These are phyloP conservation scores for Nibea albiflora DNA, from an alignment of 2,113 vertebrate genomes.

Conservation along the genomic window DNA sequence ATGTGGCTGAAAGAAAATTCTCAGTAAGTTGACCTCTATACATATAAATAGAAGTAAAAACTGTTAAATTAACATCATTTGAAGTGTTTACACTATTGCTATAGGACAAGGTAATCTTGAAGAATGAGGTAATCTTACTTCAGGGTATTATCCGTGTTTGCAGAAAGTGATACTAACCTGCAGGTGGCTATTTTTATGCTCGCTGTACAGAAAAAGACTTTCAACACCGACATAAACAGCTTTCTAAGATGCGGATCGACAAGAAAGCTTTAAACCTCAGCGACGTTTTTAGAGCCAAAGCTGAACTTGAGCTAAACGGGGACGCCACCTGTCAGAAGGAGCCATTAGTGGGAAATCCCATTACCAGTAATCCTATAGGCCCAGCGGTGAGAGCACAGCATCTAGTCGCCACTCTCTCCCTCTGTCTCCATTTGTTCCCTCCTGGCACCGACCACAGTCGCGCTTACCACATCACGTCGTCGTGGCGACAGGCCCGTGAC, in stretches of 20 bases:
- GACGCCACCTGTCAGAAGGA: conserved; percentile 74
- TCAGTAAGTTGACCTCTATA: not conserved
- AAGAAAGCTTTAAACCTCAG: conserved; percentile 42
- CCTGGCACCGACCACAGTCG: conserved; percentile 33
- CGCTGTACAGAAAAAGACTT: not conserved
- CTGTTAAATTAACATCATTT: not conserved
- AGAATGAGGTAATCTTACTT: not conserved
- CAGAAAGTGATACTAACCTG: not conserved
- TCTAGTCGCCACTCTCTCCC: conserved; percentile 32
- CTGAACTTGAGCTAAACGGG: conserved; percentile 72
- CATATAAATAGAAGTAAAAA: too few species aligned
- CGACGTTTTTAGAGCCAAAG: conserved; percentile 53
- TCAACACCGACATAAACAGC: conserved; percentile 13
- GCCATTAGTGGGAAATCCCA: conserved; percentile 78
- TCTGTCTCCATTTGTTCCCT: not conserved
- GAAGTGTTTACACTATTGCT: not conserved
- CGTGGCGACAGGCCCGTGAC: conserved; percentile 49
- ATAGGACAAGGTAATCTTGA: not conserved
- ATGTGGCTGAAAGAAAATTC: not conserved
- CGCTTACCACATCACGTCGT: conserved; percentile 27
- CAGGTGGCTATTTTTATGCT: not conserved
- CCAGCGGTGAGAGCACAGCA: conserved; percentile 34
- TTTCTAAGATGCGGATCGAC: not conserved
- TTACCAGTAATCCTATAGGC: conserved; percentile 78
- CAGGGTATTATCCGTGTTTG: not conserved